Evolutionary conservation across 2,113 vertebrate species (phyloP).

Genomic region (Zonotrichia leucophrys): DNA sequence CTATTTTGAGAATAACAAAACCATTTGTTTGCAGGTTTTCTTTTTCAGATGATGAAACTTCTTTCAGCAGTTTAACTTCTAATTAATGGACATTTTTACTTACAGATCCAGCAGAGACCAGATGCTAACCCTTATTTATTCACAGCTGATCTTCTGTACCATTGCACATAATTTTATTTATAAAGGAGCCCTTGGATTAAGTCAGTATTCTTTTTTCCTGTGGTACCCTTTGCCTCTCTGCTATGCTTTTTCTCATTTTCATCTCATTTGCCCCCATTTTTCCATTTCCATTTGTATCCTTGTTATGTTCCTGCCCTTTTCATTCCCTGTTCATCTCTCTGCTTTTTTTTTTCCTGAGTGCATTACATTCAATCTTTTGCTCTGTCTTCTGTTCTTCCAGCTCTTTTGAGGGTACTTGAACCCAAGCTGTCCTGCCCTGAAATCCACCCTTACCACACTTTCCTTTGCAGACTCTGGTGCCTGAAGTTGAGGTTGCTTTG

Average conservation of each 20-base stretch:
- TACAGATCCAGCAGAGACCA: conserved; percentile 48
- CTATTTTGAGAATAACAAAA: neutral
- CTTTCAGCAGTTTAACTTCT: neutral
- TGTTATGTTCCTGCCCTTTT: neutral
- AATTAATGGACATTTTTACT: conserved; percentile 22
- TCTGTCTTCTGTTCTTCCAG: neutral
- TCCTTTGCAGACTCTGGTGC: neutral
- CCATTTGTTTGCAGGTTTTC: neutral
- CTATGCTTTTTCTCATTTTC: neutral
- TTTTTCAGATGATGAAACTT: neutral
- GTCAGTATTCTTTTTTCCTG: neutral
- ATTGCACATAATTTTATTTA: neutral
- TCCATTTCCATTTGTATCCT: neutral
- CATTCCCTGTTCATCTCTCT: neutral
- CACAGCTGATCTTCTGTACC: neutral
- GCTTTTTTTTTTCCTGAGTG: too few relatives aligned
- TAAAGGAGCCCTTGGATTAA: neutral
- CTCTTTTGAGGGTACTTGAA: neutral
- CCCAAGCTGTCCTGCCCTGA: neutral
- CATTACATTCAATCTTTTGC: neutral
- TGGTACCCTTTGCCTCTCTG: neutral
- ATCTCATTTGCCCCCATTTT: neutral
- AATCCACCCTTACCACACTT: neutral
- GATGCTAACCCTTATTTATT: neutral
- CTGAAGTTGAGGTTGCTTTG: neutral